Evolutionary conservation across 2,797 vertebrate species (phyloP).

Genomic region (Onychomys arenicola): DNA sequence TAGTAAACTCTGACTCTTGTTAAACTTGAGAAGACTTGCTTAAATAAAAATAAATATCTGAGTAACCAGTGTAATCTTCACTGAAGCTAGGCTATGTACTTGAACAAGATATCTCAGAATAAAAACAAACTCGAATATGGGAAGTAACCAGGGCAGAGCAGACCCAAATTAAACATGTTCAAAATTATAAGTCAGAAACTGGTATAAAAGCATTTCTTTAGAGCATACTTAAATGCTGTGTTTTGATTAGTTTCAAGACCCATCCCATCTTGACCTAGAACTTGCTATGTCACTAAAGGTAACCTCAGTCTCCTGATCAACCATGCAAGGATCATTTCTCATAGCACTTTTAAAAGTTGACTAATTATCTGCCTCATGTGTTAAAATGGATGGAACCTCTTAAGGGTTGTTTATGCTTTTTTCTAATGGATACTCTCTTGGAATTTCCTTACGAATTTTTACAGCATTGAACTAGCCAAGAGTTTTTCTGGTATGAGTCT

Average conservation of each 20-base stretch:
- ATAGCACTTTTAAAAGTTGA: not conserved
- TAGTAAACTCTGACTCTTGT: not conserved
- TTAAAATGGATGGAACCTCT: not conserved
- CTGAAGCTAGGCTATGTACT: not conserved
- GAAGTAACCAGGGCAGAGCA: not conserved
- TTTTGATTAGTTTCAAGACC: not conserved
- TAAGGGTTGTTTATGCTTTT: not conserved
- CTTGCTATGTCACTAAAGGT: not conserved
- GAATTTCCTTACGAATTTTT: constrained; percentile 5
- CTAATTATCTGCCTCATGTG: not conserved
- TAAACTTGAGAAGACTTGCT: not conserved
- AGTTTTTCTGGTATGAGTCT: not conserved
- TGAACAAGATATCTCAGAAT: not conserved
- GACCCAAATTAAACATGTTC: constrained; percentile 10
- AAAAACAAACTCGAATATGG: not conserved
- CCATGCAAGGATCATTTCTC: not conserved
- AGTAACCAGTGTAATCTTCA: not conserved
- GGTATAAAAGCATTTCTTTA: not conserved
- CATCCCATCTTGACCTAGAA: not conserved
- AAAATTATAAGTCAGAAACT: not conserved
- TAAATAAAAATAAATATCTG: not conserved
- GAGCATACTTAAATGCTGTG: not conserved
- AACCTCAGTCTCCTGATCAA: not conserved
- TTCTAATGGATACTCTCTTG: not conserved
- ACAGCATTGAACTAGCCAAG: not conserved